phyloP scores from a whole-genome alignment of 1,140 invertebrate genomes.

The Ceratoteleas bidentatus region DNA sequence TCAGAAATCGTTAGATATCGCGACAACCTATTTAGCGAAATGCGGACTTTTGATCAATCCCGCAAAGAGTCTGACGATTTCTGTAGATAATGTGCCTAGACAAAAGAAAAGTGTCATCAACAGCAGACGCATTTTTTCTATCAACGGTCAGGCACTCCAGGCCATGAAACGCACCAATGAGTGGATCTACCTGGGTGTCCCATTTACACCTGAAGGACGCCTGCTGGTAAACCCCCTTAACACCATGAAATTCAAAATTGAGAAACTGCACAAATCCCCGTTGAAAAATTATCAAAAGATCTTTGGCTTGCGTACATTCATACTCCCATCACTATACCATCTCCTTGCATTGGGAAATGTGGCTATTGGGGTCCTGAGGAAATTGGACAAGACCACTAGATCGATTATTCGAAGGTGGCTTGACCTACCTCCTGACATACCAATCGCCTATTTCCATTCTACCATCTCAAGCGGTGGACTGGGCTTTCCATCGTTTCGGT shows the following conservation, averaged over 20 bases:
- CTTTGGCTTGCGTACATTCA: background rate
- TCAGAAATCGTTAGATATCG: background rate
- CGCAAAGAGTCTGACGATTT: background rate
- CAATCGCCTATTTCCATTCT: background rate
- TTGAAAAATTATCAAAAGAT: background rate
- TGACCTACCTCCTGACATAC: background rate
- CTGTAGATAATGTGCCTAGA: background rate
- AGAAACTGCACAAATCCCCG: background rate
- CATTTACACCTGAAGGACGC: background rate
- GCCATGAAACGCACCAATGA: background rate
- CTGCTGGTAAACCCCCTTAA: background rate
- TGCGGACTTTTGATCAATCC: background rate
- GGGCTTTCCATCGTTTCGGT: conserved; percentile 1
- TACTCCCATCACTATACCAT: background rate
- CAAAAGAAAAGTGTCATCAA: background rate
- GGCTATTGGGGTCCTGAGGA: background rate
- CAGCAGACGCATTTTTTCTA: background rate
- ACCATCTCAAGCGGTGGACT: conserved; percentile 41
- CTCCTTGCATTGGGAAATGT: background rate
- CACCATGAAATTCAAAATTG: background rate
- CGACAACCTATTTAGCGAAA: background rate
- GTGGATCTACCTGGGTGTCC: background rate
- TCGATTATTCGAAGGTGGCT: conserved; percentile 27
- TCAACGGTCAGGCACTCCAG: background rate
- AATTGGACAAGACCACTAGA: background rate